Evolutionary conservation across 2,797 vertebrate genomes (phyloP).

Genomic region (Poeciliopsis turneri): DNA sequence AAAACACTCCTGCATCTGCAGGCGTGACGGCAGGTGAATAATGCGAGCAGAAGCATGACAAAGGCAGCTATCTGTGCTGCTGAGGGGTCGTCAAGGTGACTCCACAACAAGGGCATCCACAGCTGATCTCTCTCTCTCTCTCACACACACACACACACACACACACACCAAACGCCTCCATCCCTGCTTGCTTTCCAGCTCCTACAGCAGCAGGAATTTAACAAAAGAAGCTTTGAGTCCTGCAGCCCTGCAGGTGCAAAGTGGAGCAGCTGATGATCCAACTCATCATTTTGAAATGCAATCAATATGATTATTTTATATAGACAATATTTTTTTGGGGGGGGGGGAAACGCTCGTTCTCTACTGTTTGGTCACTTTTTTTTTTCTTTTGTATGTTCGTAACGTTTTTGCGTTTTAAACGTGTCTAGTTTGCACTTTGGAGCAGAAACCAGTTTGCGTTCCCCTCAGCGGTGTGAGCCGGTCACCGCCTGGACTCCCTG

Average conservation of each 20-base stretch:
- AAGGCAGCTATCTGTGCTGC: conserved; percentile 13
- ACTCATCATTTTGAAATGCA: background rate
- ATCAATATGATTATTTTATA: background rate
- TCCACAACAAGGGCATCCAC: conserved; percentile 41
- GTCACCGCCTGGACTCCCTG: conserved; percentile 7
- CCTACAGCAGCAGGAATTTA: conserved; percentile 2
- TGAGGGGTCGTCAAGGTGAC: conserved; percentile 59
- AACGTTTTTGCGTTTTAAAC: background rate
- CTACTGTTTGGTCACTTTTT: background rate
- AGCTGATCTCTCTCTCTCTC: background rate
- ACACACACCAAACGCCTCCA: conserved; percentile 2
- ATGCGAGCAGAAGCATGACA: background rate
- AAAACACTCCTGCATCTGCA: background rate
- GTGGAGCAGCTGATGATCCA: conserved; percentile 4
- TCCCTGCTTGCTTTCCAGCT: background rate
- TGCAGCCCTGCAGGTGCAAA: conserved; percentile 16
- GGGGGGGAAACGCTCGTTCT: background rate
- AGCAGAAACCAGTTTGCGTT: conserved; percentile 12
- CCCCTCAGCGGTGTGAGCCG: background rate
- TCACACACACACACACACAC: background rate
- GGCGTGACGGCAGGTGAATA: background rate
- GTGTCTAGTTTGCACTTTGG: conserved; percentile 7
- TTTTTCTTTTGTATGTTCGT: background rate
- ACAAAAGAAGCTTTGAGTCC: conserved; percentile 11
- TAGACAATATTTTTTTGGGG: too few relatives aligned